Base-by-base conservation (phyloP, 2,888 invertebrate genomes). In the Orchesella flavescens region DNA sequence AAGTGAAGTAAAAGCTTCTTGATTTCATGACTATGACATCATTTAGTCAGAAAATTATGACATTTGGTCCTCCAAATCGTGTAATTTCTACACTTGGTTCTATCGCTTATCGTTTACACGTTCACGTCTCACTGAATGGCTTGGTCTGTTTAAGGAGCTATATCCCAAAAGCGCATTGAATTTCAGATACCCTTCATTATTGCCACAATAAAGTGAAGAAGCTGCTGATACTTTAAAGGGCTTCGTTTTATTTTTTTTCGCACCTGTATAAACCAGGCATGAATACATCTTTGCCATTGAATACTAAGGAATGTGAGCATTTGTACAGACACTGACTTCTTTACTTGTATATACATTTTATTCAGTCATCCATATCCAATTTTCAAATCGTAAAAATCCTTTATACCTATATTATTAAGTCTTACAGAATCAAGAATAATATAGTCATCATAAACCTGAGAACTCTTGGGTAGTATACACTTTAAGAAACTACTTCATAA, bases 11-110 rank as follows among this genome's bases (percentile, higher is more conserved):
- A 73, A 79, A 76, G 76, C 76, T 76, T 77, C 84, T 84, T 85
- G 85, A 84, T 86, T 86, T 86, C 86, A 86, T 86, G 86, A 85
- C 86, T 85, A 86, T 81, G 86, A 85, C 86, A 85, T 86, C 85
- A 85, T 86, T 86, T 86, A 83, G 81, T 81, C 83, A 85, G 78
- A 85, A 86, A 86, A 86, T 86, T 86, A 86, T 86, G 86, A 85
- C 86, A 85, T 86, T 86, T 85, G 85, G 75, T 84, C 86, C 81
- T 84, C 84, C 83, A 79, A 85, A 84, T 86, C 82, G 84, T 82
- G 80, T 83, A 71, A 80, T 80, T 84, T 73, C 78, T 55, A 68
- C 74, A 78, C 82, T 75, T 65, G 43, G 63, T 77, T 46, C 71
- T 78, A 43, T 78, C 71, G 53, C 15, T 65, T 49, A 49, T 49